These are phyloP conservation scores for Paguma larvata DNA, from an alignment of 2,797 vertebrate species.

Conservation along the genomic window DNA sequence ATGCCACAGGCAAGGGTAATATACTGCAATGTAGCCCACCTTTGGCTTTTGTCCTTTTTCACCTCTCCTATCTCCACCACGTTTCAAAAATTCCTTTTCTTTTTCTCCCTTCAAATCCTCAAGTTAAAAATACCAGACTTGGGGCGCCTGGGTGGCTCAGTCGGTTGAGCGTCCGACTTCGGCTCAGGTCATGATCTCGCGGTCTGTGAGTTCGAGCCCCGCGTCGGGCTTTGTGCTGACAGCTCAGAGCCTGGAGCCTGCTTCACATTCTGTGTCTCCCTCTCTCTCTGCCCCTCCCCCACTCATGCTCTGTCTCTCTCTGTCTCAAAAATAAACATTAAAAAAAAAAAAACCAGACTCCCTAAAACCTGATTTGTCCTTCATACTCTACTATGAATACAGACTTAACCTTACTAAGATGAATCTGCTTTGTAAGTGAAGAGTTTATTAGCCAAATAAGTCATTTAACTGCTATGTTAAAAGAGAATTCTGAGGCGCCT, in stretches of 20 bases:
- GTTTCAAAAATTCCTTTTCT: not conserved
- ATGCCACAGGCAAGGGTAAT: not conserved
- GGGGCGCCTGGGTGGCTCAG: no score
- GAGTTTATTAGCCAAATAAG: not conserved
- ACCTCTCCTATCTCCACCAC: not conserved
- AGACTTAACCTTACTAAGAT: not conserved
- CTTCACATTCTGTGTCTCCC: no score
- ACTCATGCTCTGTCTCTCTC: no score
- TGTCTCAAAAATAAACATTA: no score
- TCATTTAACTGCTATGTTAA: not conserved
- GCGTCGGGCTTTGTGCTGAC: no score
- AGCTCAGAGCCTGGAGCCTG: no score
- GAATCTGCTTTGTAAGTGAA: slow-evolving; percentile 12
- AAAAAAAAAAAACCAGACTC: slow-evolving; percentile 23
- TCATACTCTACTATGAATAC: not conserved
- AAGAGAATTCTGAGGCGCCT: not conserved
- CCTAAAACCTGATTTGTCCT: slow-evolving; percentile 9
- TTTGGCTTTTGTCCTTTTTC: not conserved
- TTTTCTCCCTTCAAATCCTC: not conserved
- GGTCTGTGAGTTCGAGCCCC: no score
- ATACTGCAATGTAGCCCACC: not conserved
- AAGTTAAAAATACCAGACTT: slow-evolving; percentile 16
- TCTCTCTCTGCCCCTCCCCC: no score
- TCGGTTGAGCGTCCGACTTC: no score
- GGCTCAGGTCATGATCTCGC: no score